Conservation (phyloP, 2,113 vertebrate genomes). For the Telmatochromis sp. region DNA sequence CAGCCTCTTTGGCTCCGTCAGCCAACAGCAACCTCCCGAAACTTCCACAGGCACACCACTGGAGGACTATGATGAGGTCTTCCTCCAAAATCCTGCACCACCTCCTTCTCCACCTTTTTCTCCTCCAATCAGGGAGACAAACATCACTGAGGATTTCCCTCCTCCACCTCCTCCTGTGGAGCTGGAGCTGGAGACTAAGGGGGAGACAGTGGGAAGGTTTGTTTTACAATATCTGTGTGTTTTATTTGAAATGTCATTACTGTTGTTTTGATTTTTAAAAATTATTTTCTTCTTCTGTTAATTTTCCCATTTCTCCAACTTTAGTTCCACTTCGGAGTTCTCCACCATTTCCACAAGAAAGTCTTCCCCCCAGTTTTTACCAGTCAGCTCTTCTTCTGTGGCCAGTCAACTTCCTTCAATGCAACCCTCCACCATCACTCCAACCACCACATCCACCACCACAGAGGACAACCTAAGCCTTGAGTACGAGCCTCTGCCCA, state of each 20-base stretch:
- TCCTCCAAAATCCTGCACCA: constrained; percentile 59
- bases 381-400: neutral
- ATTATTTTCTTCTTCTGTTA: neutral
- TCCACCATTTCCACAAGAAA: neutral
- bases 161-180: constrained; percentile 39
- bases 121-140: constrained; percentile 40
- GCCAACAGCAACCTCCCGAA: constrained; percentile 25
- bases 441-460: neutral
- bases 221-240: neutral
- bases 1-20: constrained; percentile 15
- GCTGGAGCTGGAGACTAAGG: neutral
- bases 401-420: neutral
- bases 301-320: neutral
- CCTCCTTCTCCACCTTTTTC: constrained; percentile 37
- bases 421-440: neutral
- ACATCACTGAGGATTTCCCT: constrained; percentile 64
- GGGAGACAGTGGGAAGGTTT: neutral
- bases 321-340: neutral
- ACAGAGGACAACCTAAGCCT: constrained; percentile 13
- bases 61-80: constrained; percentile 80
- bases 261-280: neutral
- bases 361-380: neutral
- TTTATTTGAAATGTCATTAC: neutral
- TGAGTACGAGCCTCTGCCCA: constrained; percentile 44
- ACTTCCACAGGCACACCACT: neutral